Evolutionary conservation across 2,797 vertebrate species (phyloP), one percentile per base, ranked within the genome.

Genomic region (Morelia viridis): DNA sequence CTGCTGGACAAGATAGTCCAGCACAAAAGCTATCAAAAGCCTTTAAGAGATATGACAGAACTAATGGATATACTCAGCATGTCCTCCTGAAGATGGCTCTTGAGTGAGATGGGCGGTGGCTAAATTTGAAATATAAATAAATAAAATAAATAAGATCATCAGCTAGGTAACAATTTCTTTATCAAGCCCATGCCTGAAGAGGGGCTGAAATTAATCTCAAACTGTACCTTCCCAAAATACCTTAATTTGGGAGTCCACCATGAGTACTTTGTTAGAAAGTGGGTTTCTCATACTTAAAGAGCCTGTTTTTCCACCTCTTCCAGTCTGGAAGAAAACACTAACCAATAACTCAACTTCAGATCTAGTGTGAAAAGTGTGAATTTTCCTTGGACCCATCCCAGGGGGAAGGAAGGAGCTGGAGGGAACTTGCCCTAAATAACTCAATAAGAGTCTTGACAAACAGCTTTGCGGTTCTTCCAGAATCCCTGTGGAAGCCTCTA

Each of bases 401-500:
- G 46, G 57, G 35, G 22, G 50, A 19, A 57, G 1, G 11, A 8
- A 4, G 11, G 62, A 71, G 31, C 11, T 88, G 91, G 86, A 62
- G 3, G 46, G 28, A 60, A 62, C 62, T 86, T 90, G 93, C 35
- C 90, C 41, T 85, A 87, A 61, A 88, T 56, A 90, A 84, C 85
- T 90, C 89, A 90, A 68, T 85, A 50, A 68, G 41, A 60, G 56
- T n/a, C 56, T 90, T 83, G 65, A 83, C 93, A 92, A 87, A 35
- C 53, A 90, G 58, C 0, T 0, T 65, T 83, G 89, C 10, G 91
- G 46, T 65, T 89, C 65, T 31, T 93, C 94, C 61, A 5, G 50
- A 58, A 90, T 93, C 91, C 80, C 91, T 28, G 22, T 6, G 53
- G 93, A 91, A 88, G 94, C 93, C 92, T 94, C 26, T 84, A 93